Conservation (phyloP, 2,888 invertebrate genomes). For the Caenorhabditis sp. region DNA sequence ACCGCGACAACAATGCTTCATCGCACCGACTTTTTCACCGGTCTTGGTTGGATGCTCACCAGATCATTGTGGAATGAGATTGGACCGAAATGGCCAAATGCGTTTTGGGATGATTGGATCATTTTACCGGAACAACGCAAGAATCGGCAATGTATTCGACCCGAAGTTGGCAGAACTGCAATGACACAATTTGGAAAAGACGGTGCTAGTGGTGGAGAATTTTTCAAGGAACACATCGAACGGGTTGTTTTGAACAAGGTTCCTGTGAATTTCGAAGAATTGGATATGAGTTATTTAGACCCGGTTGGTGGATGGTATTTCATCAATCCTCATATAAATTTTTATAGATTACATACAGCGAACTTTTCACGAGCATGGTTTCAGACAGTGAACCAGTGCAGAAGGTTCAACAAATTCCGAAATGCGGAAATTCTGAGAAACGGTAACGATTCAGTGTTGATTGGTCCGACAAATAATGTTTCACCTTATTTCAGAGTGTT, state of each 20-base stretch:
- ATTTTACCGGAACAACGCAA: conserved; percentile 78
- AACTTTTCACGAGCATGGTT: background rate
- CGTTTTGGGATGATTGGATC: conserved; percentile 98
- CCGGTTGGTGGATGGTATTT: background rate
- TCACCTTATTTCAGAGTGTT: background rate
- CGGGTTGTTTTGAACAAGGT: conserved; percentile 89
- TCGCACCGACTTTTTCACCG: conserved; percentile 97
- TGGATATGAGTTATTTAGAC: conserved; percentile 84
- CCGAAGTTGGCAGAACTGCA: conserved; percentile 79
- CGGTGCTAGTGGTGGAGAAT: conserved; percentile 87
- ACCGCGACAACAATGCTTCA: conserved; percentile 80
- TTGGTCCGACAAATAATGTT: no score
- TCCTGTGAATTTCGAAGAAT: conserved; percentile 86
- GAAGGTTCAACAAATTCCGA: no score
- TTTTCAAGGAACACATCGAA: conserved; percentile 92
- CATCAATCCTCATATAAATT: no score
- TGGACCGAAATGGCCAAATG: conserved; percentile 81
- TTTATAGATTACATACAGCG: background rate
- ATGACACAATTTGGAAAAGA: conserved; percentile 87
- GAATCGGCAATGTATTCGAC: conserved; percentile 45
- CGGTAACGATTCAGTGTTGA: no score
- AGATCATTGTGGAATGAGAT: conserved; percentile 81
- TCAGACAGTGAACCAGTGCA: background rate
- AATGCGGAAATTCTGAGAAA: no score
- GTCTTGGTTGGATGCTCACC: conserved; percentile 84